Percentiles rank a stretch among this genome's conserved stretches.
Conservation (phyloP, 2,113 vertebrate genomes). For the Climacteris rufus region DNA sequence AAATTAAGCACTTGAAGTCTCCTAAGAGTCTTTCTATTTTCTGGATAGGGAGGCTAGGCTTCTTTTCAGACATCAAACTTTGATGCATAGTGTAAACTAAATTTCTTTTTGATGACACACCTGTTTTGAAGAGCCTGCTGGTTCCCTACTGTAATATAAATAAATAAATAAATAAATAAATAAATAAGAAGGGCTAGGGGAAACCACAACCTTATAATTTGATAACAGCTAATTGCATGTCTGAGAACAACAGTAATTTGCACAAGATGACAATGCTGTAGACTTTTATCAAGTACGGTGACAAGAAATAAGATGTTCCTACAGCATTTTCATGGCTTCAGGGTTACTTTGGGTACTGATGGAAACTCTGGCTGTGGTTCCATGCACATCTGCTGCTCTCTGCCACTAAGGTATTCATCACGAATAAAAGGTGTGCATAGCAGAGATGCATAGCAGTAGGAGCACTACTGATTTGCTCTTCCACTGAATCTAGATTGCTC, state of each 20-base stretch:
- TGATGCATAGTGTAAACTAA: neutral
- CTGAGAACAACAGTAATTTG: neutral
- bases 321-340: neutral
- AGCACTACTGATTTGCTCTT: neutral
- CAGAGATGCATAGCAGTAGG: neutral
- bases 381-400: neutral
- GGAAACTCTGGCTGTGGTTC: neutral
- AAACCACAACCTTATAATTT: neutral
- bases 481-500: neutral
- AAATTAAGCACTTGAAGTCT: neutral
- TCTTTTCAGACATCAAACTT: neutral
- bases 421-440: neutral
- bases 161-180: neutral
- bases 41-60: neutral
- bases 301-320: neutral
- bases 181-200: neutral
- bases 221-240: neutral
- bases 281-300: neutral
- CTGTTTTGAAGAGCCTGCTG: neutral
- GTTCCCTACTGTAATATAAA: neutral
- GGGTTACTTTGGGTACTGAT: neutral
- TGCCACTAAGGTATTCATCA: neutral
- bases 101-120: neutral
- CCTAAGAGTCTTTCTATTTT: neutral
- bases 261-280: neutral